Evolutionary conservation across 2,113 vertebrate species (phyloP), one percentile per base, ranked within the genome.

Genomic region (Porphyrio hochstetteri): DNA sequence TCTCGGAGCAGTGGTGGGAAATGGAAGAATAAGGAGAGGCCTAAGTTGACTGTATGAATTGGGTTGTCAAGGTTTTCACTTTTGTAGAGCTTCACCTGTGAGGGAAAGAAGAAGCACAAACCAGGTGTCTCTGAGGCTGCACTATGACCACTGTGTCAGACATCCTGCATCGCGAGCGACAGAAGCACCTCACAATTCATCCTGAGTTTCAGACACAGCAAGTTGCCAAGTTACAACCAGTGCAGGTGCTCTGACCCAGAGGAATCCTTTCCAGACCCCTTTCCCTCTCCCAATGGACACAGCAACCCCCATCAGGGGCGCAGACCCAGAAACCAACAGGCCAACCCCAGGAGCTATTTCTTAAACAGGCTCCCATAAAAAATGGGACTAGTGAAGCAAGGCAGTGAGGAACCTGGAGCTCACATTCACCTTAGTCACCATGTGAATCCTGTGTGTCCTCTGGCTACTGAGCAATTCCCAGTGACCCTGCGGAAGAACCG

Each of bases 11-110:
- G 97, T 1, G 99, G 99, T 13, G 99, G 98, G 86, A 99, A 99
- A 93, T 99, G 99, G 98, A 99, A 99, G 96, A 99, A 99, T 5
- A 99, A 97, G 1, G 99, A 99, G 42, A 99, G 99, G 63, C 99
- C 99, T 21, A 99, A 97, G 10, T 99, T 99, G 33, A 99, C 98
- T 0, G 98, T 99, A 97, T 99, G 99, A 95, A 99, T 98, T 7
- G 99, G 99, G 95, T 98, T 99, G 97, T 99, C 99, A 13, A 99
- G 97, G 77, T 99, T 99, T 96, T 99, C 99, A 25, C 98, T 99
- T 95, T 98, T 99, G 93, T 99, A 99, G 17, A 99, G 98, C 96
- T 99, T 99, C 82, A 99, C 99, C 99, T 99, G 94, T 6, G 63
- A 92, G 36, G 44, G 27, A 78, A n/a, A 40, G 40, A 91, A 78